Percentiles rank a stretch among this genome's conserved stretches.
phyloP scores from a whole-genome alignment of 2,113 vertebrate genomes.

The Atrichornis clamosus region DNA sequence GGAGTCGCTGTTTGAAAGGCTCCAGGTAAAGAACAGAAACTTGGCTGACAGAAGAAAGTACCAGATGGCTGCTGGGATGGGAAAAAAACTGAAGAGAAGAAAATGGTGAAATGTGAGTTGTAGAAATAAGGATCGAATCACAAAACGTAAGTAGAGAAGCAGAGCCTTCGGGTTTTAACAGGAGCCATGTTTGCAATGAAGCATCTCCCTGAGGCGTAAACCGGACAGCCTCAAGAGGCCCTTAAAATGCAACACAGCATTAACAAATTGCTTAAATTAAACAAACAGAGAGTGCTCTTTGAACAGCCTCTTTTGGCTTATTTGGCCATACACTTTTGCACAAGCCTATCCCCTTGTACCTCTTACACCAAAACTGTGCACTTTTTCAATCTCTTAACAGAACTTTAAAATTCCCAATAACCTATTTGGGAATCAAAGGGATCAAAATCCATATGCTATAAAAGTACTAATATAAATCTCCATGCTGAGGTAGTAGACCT shows the following conservation, averaged over 20 bases:
- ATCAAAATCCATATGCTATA: background rate
- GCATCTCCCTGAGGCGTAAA: background rate
- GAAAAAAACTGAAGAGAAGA: slow-evolving; percentile 4
- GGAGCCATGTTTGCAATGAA: slow-evolving; percentile 10
- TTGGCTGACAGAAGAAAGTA: slow-evolving; percentile 57
- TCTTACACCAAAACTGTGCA: background rate
- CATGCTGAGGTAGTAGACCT: background rate
- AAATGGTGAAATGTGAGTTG: slow-evolving; percentile 54
- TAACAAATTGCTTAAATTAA: background rate
- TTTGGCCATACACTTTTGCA: background rate
- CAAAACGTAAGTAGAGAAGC: slow-evolving; percentile 27
- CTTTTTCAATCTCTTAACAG: background rate
- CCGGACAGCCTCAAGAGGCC: background rate
- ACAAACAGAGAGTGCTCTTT: background rate
- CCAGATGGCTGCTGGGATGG: slow-evolving; percentile 58
- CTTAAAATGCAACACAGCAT: slow-evolving; percentile 7
- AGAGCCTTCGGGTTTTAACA: slow-evolving; percentile 11
- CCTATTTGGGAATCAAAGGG: background rate
- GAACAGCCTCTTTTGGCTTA: background rate
- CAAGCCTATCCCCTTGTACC: background rate
- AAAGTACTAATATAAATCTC: background rate
- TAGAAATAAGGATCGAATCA: slow-evolving; percentile 43
- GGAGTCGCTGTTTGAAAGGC: slow-evolving; percentile 32
- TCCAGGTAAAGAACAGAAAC: slow-evolving; percentile 64
- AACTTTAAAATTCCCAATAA: background rate